Evolutionary conservation across 1,140 invertebrate species (phyloP), one percentile per base, ranked within the genome.

Genomic region (Heliothis virescens): DNA sequence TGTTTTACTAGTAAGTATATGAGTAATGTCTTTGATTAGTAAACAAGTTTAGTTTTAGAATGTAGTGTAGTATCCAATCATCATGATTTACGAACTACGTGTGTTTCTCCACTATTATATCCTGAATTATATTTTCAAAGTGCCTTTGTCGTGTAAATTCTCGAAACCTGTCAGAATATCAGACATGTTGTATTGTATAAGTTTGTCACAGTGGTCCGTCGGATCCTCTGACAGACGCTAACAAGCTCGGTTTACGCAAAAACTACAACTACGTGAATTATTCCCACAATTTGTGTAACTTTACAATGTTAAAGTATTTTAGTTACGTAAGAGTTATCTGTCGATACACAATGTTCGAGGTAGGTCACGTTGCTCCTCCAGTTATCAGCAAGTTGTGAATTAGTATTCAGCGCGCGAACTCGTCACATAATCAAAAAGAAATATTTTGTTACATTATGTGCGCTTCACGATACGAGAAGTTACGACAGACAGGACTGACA

Each of bases 361-460:
- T 41, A 41, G 34, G 34, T 41, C 34, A 41, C 34, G 63, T 10
- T 4, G 16, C 13, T 13, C 47, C 48, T 18, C 15, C 65, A n/a
- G 34, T 53, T 52, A 26, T 50, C 18, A 41, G 65, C 47, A n/a
- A 29, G 18, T 18, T 13, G 21, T 3, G 50, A 18, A 52, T 72
- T 72, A 72, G 69, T 72, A 72, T 72, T 34, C 69, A 53, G 26
- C 11, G 50, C 52, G 69, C 69, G 48, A 69, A 41, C 69, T 13
- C 55, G 26, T 34, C 69, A 57, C 50, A 57, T 72, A 57, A 72
- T 72, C 69, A 72, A 72, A 72, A 72, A 72, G 69, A 72, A 72
- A 72, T 72, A 72, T 72, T 72, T 57, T 57, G 69, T n/a, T 57
- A 72, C 69, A 72, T 72, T 55, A 72, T 69, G 65, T 69, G 65